phyloP scores from a whole-genome alignment of 2,113 vertebrate species.

The Hylia prasina region DNA sequence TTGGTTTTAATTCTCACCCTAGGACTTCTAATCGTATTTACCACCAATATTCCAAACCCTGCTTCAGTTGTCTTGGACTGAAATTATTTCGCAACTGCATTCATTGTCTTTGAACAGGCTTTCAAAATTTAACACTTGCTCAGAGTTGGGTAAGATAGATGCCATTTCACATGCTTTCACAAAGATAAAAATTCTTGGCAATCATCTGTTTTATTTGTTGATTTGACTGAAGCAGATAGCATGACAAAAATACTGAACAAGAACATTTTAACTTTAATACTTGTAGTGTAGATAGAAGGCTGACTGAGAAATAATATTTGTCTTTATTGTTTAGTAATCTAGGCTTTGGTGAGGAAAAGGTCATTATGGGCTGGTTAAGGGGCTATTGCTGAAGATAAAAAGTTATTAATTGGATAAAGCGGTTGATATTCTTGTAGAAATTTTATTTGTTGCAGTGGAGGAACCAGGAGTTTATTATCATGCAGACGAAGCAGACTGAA shows the following conservation, averaged over 20 bases:
- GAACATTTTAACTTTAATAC: background rate
- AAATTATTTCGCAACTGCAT: background rate
- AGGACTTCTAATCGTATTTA: background rate
- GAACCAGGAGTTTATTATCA: background rate
- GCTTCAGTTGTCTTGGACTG: background rate
- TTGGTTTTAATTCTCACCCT: background rate
- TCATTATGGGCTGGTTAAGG: background rate
- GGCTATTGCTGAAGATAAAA: background rate
- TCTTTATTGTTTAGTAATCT: background rate
- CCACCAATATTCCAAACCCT: background rate
- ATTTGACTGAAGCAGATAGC: background rate
- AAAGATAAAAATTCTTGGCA: background rate
- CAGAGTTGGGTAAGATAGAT: constrained; percentile 5
- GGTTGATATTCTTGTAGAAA: background rate
- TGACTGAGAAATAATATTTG: background rate
- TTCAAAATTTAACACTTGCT: background rate
- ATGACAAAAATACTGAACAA: background rate
- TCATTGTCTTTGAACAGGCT: background rate
- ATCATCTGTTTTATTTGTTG: background rate
- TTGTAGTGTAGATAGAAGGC: background rate
- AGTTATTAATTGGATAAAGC: background rate
- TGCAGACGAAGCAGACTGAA: background rate
- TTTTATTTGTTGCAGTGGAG: background rate
- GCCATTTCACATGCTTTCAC: background rate
- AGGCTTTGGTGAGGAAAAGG: background rate